A percentile compares a stretch with the other conserved stretches of the same genome.
Evolutionary conservation across 2,888 invertebrate species (phyloP).

Genomic region (Belgica antarctica): DNA sequence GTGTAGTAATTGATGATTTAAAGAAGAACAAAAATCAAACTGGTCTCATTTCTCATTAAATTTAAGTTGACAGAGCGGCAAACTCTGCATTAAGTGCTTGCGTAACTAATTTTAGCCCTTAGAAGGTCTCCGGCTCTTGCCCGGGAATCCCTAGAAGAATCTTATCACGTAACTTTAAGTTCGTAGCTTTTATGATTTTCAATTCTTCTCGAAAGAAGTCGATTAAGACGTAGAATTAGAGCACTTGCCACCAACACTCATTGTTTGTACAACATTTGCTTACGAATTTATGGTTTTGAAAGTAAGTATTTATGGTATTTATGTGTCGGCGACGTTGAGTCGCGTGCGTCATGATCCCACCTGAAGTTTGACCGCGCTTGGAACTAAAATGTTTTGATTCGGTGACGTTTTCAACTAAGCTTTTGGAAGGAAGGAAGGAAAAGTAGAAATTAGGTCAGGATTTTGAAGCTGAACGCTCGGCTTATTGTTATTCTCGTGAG

Average conservation of each 20-base stretch:
- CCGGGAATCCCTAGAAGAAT: too few species aligned
- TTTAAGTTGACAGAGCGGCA: neutral
- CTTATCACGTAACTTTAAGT: neutral
- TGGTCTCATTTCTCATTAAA: constrained; percentile 15
- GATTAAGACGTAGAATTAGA: too few species aligned
- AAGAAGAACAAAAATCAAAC: neutral
- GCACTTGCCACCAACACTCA: neutral
- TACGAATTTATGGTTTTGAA: constrained; percentile 10
- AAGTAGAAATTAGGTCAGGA: neutral
- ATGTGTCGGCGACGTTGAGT: too few species aligned
- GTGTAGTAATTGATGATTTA: too few species aligned
- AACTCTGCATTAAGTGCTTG: neutral
- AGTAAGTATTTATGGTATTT: constrained; percentile 10
- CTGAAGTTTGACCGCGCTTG: neutral
- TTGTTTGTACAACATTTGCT: neutral
- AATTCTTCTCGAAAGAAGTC: neutral
- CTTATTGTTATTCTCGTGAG: constrained; percentile 1
- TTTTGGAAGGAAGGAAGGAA: neutral
- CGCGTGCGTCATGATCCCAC: constrained; percentile 1
- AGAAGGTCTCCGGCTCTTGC: neutral
- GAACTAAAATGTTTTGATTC: neutral
- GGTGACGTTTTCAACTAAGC: neutral
- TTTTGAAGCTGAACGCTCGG: neutral
- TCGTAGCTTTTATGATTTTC: neutral
- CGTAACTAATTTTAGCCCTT: neutral